Conservation (phyloP, 1,140 invertebrate species). For the Tetramorium parvispinum region DNA sequence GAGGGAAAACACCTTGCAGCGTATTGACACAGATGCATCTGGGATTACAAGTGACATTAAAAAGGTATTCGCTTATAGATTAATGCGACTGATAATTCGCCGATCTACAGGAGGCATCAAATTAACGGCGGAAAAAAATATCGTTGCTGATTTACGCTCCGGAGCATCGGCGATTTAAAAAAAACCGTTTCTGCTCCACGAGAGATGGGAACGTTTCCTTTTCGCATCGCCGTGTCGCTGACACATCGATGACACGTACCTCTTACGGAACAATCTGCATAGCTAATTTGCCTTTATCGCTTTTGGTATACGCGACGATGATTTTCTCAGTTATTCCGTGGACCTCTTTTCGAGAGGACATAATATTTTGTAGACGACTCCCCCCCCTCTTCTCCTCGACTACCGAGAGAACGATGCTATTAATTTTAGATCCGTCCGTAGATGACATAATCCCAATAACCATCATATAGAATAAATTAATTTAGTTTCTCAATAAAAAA, state of each 20-base stretch:
- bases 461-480: neutral
- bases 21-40: slow-evolving; percentile 72
- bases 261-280: neutral
- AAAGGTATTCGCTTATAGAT: slow-evolving; percentile 50
- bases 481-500: neutral
- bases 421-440: neutral
- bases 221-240: neutral
- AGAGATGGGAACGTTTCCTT: neutral
- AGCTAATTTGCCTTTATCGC: neutral
- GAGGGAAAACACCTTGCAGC: slow-evolving; percentile 67
- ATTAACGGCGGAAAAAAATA: slow-evolving; percentile 48
- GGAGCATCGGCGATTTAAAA: neutral
- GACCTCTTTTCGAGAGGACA: neutral
- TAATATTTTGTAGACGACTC: neutral
- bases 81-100: slow-evolving; percentile 42
- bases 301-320: neutral
- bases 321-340: neutral
- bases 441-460: neutral
- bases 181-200: neutral
- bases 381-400: neutral
- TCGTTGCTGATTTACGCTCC: neutral
- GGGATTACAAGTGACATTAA: slow-evolving; percentile 58
- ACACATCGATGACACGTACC: neutral
- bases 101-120: slow-evolving; percentile 19
- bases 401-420: neutral